Conservation (phyloP, 1,140 invertebrate species). For the Saxidomus purpurata region DNA sequence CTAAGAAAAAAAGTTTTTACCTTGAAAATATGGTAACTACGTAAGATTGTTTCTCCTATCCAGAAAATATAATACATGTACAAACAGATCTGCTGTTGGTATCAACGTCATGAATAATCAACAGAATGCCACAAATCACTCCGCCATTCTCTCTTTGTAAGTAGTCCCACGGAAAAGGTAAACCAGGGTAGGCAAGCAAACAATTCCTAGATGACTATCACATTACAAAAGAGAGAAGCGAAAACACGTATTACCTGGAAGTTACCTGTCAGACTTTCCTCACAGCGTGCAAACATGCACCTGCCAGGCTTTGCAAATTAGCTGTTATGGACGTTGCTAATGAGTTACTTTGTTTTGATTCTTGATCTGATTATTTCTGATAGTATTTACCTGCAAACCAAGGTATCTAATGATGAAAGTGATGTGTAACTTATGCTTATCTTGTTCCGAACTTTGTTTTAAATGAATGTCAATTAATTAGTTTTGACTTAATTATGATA, state of each 20-base stretch:
- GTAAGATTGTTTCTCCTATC: background rate
- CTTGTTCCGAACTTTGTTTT: too few relatives aligned
- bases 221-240: background rate
- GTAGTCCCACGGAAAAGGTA: slow-evolving; percentile 30
- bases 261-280: background rate
- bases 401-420: too few relatives aligned
- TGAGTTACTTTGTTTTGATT: background rate
- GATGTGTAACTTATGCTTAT: too few relatives aligned
- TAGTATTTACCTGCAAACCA: too few relatives aligned
- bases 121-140: background rate
- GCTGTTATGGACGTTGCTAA: background rate
- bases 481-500: too few relatives aligned
- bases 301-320: background rate
- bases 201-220: background rate
- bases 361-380: too few relatives aligned
- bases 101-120: background rate
- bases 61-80: background rate
- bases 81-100: background rate
- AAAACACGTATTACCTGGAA: slow-evolving; percentile 10
- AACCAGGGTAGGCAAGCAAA: background rate
- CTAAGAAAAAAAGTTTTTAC: too few relatives aligned
- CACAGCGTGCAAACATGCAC: background rate
- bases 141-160: slow-evolving; percentile 14
- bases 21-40: too few relatives aligned
- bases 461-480: too few relatives aligned